These are phyloP conservation scores for Eristalis intricaria DNA, from an alignment of 2,888 invertebrate species.

Conservation along the genomic window DNA sequence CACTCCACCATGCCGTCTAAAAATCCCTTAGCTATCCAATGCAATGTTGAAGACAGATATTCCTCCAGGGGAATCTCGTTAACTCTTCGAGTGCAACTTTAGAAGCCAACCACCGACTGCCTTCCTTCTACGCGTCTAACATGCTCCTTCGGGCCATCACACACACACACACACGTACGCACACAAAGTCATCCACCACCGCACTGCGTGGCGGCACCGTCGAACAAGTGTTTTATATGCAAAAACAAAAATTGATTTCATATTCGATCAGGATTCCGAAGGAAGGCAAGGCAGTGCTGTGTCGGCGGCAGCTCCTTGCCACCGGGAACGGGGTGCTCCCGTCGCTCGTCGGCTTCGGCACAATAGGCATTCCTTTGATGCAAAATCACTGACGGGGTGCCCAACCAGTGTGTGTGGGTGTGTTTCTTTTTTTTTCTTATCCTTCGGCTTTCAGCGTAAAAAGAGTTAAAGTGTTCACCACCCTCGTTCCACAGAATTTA, in stretches of 20 bases:
- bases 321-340: not conserved
- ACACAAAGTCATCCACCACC: not conserved
- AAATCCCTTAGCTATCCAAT: not conserved
- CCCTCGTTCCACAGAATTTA: slow-evolving; percentile 39
- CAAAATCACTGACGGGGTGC: slow-evolving; percentile 45
- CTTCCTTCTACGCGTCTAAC: slow-evolving; percentile 4
- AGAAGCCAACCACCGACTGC: slow-evolving; percentile 39
- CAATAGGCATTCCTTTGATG: slow-evolving; percentile 70
- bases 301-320: not conserved
- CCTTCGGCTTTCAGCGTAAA: slow-evolving; percentile 49
- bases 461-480: slow-evolving; percentile 52
- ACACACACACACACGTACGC: slow-evolving; percentile 38
- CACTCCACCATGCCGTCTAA: not conserved
- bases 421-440: slow-evolving; percentile 57
- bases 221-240: slow-evolving; percentile 68
- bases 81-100: slow-evolving; percentile 63
- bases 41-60: not conserved
- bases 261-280: slow-evolving; percentile 67
- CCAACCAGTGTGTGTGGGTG: not conserved
- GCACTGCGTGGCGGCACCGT: slow-evolving; percentile 23
- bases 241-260: slow-evolving; percentile 71
- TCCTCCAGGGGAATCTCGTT: slow-evolving; percentile 28
- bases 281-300: slow-evolving; percentile 41
- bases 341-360: slow-evolving; percentile 13
- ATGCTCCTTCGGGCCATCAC: slow-evolving; percentile 44